These are phyloP conservation scores for Drosophila ananassae DNA, from an alignment of 1,140 invertebrate genomes.

Conservation along the genomic window DNA sequence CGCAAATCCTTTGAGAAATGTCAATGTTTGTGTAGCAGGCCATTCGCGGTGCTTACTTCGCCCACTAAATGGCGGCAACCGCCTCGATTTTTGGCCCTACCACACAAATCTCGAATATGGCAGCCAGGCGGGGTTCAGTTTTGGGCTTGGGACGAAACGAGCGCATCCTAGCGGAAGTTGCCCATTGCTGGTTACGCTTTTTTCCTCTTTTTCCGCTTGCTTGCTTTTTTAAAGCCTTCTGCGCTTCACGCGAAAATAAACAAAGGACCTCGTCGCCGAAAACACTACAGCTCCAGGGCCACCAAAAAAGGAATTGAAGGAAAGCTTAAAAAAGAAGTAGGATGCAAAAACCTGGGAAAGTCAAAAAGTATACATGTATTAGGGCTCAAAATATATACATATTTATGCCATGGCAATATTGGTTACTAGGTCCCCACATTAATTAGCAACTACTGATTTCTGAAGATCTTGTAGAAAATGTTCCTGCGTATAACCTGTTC, in stretches of 20 bases:
- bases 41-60: constrained; percentile 51
- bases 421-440: constrained; percentile 1
- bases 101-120: constrained; percentile 53
- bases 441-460: too few relatives aligned
- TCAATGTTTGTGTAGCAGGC: constrained; percentile 67
- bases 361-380: constrained; percentile 33
- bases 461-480: neutral
- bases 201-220: constrained; percentile 61
- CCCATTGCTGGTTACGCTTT: constrained; percentile 51
- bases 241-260: constrained; percentile 52
- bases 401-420: constrained; percentile 63
- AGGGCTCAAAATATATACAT: constrained; percentile 68
- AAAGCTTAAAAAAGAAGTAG: constrained; percentile 14
- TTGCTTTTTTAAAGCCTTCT: constrained; percentile 70
- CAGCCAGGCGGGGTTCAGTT: neutral
- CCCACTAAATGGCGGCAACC: constrained; percentile 50
- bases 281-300: constrained; percentile 39
- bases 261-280: constrained; percentile 41
- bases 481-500: constrained; percentile 10
- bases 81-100: constrained; percentile 40
- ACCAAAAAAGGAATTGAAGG: neutral
- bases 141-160: constrained; percentile 21
- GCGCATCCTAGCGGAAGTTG: constrained; percentile 67
- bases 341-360: neutral
- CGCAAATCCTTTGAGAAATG: constrained; percentile 76